Base-by-base conservation (phyloP, 2,888 invertebrate species). In the Frankliniella intonsa region DNA sequence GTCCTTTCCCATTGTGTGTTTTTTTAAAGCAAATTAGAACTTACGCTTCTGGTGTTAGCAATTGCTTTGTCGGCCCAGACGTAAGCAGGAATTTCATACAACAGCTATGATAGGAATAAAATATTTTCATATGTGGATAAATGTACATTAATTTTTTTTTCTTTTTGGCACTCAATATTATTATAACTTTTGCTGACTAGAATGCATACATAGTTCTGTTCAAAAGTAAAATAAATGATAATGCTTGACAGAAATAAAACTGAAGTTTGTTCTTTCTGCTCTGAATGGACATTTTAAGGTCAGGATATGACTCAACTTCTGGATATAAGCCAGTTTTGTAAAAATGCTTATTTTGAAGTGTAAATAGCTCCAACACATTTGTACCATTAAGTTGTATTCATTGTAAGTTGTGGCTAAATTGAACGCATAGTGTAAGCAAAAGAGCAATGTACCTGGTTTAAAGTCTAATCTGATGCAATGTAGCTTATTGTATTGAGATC, bases 391-490 rank as follows among this genome's bases (percentile, higher is more conserved):
- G 69, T 76, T 25, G 69, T 76, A 76, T 22, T 22, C 69, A 76
- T 76, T 76, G 69, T 76, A 76, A 76, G 69, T 76, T 76, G 69
- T 76, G 69, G 69, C 69, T 76, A 25, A 22, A 76, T 25, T 76
- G 69, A 76, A 76, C 25, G 69, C 69, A 25, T 76, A 76, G 69
- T 12, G 25, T 76, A 76, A 76, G 69, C 69, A 76, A 76, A 76
- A 25, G 69, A 76, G 69, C 69, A 76, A 76, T 76, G 69, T 76
- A 76, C 69, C 69, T 76, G 69, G 69, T 76, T 76, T 25, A 76
- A 76, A 76, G 25, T 76, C 69, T 76, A 76, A 76, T 76, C 69
- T 76, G 69, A 76, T 76, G 69, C 69, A 76, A 76, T 76, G 69
- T 76, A 76, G 69, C 25, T n/a, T 76, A 76, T 76, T 76, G 69